Base-by-base conservation (phyloP, 64 coral and sea anemone genomes). In the Astreopora myriophthalma region DNA sequence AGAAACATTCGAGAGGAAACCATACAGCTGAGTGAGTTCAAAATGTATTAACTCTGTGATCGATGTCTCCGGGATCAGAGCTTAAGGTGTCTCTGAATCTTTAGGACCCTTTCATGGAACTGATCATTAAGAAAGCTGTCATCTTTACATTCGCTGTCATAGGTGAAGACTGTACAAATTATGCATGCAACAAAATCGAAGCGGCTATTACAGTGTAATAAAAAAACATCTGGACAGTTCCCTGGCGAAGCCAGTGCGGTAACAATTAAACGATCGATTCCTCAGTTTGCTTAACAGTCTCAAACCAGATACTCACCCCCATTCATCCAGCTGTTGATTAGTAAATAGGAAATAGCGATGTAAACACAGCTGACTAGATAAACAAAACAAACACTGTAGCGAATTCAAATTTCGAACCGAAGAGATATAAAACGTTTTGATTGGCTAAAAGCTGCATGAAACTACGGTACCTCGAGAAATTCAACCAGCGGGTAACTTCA, bases 391-490 rank as follows among this genome's bases (percentile, higher is more conserved):
- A 37, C 16, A 19, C 39, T 80, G 11, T 55, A 63, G 24, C 19
- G 14, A 77, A 83, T 96, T 96, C 92, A 91, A 96, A 96, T 96
- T 96, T 96, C 94, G 94, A 96, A 96, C 94, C 28, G 76, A 22
- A 32, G 10, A 89, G 64, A 24, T 11, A 40, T 74, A 52, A 26
- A 84, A 31, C 3, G 55, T 46, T 80, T 71, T 96, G 94, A 96
- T 96, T 95, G 94, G 94, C 92, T 40, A 35, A 85, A 29, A 51
- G n/a, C 5, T 17, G 2, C 22, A 11, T 65, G 57, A 7, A 30
- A 25, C 94, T 39, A 69, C 70, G 73, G 52, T 93, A 4, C 8
- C 19, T 20, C 19, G 5, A 64, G 6, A 65, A 33, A 10, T 32
- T 4, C 5, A 27, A 30, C 8, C 90, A 96, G 90, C 94, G 94